A percentile compares a stretch with the other conserved stretches of the same genome.
These are phyloP conservation scores for Palythoa grandis DNA, from an alignment of 92 coral and sea anemone species.

Conservation along the genomic window DNA sequence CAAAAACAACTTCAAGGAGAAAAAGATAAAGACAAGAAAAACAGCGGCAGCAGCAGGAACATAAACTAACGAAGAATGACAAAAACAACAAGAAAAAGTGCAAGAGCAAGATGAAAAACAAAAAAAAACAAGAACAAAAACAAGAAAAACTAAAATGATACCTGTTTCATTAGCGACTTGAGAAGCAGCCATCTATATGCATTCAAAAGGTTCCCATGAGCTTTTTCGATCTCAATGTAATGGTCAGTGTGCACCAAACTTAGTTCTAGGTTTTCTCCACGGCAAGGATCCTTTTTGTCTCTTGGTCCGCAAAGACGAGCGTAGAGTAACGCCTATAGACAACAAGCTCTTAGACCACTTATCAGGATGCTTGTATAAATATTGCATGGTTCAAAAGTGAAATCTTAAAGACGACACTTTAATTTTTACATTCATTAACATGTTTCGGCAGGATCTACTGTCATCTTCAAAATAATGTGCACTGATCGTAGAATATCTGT, in stretches of 20 bases:
- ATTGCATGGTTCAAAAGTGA: too few species aligned
- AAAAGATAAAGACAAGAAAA: background rate
- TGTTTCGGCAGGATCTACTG: too few species aligned
- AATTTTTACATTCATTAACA: too few species aligned
- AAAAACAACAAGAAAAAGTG: background rate
- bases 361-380: too few species aligned
- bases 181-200: conserved; percentile 79
- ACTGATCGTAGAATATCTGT: too few species aligned
- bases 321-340: conserved; percentile 66
- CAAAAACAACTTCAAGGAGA: background rate
- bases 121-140: background rate
- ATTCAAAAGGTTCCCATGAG: conserved; percentile 67
- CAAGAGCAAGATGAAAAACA: background rate
- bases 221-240: conserved; percentile 78
- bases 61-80: background rate
- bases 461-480: too few species aligned
- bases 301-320: conserved; percentile 84
- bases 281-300: conserved; percentile 77
- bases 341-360: background rate
- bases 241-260: conserved; percentile 81
- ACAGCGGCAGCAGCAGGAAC: background rate
- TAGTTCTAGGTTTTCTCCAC: conserved; percentile 78
- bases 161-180: conserved; percentile 80
- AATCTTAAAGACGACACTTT: too few species aligned
- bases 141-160: background rate